Evolutionary conservation across 2,113 vertebrate genomes (phyloP).

Genomic region (Pituophis catenifer): DNA sequence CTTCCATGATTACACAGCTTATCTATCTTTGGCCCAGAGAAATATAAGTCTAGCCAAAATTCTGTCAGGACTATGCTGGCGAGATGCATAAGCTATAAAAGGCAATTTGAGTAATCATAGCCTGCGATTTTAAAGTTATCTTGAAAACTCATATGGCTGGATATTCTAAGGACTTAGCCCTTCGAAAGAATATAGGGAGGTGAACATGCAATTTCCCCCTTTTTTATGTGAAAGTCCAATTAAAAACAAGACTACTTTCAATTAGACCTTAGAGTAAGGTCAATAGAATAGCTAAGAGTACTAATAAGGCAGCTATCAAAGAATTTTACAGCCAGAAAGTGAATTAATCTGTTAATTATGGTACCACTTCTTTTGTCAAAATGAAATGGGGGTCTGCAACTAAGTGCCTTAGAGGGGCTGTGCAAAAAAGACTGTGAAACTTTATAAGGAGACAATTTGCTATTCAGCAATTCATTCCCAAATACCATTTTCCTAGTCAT

Average conservation of each 20-base stretch:
- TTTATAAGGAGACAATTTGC: background rate
- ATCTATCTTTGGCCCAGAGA: background rate
- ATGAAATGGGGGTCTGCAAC: background rate
- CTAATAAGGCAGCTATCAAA: background rate
- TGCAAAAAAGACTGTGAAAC: background rate
- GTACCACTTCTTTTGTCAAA: background rate
- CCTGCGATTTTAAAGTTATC: background rate
- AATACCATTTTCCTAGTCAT: background rate
- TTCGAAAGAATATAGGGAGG: slow-evolving; percentile 7
- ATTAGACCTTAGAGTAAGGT: slow-evolving; percentile 3
- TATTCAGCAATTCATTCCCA: background rate
- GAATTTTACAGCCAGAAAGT: background rate
- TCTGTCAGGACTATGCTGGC: background rate
- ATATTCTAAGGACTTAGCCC: background rate
- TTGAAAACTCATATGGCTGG: background rate
- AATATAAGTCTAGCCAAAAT: background rate
- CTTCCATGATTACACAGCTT: background rate
- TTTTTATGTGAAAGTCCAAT: slow-evolving; percentile 1
- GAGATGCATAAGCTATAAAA: background rate
- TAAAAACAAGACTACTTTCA: slow-evolving; percentile 14
- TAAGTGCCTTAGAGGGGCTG: background rate
- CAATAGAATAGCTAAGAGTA: slow-evolving; percentile 9
- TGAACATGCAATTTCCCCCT: slow-evolving; percentile 30
- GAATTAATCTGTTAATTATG: slow-evolving; percentile 35
- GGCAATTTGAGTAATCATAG: background rate